Evolutionary conservation across 35 echinoderm and acorn worm species (phyloP).

Genomic region (Hemicentrotus pulcherrimus): DNA sequence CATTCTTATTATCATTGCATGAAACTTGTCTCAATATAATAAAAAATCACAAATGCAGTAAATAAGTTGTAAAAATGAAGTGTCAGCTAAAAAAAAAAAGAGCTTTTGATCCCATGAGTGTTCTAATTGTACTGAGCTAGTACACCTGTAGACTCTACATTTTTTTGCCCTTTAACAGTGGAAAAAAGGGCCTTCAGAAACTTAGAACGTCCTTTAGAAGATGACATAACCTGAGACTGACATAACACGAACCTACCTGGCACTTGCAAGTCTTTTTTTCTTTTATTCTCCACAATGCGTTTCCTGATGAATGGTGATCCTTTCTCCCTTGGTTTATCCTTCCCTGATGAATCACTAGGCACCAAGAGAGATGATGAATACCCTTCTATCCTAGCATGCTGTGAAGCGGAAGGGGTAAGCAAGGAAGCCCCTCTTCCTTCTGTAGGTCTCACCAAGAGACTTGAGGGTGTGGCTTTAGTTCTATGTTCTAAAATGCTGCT

Average conservation of each 20-base stretch:
- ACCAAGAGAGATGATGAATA: neutral
- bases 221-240: neutral
- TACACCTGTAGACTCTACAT: no score
- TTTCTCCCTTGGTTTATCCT: conserved; percentile 37
- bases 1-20: no score
- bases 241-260: neutral
- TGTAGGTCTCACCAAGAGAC: conserved; percentile 33
- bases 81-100: no score
- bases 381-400: conserved; percentile 27
- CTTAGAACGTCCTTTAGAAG: neutral
- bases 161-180: no score
- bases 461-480: conserved; percentile 38
- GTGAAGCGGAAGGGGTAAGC: neutral
- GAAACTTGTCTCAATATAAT: no score
- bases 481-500: neutral
- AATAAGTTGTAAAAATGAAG: no score
- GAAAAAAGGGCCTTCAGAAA: no score
- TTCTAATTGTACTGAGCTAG: no score
- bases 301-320: conserved; percentile 86
- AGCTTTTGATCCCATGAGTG: no score
- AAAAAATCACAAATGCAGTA: no score
- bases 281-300: conserved; percentile 72
- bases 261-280: conserved; percentile 13
- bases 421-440: neutral
- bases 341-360: conserved; percentile 21